These are phyloP conservation scores for Dryocosmus kuriphilus DNA, from an alignment of 2,888 invertebrate genomes.

Conservation along the genomic window DNA sequence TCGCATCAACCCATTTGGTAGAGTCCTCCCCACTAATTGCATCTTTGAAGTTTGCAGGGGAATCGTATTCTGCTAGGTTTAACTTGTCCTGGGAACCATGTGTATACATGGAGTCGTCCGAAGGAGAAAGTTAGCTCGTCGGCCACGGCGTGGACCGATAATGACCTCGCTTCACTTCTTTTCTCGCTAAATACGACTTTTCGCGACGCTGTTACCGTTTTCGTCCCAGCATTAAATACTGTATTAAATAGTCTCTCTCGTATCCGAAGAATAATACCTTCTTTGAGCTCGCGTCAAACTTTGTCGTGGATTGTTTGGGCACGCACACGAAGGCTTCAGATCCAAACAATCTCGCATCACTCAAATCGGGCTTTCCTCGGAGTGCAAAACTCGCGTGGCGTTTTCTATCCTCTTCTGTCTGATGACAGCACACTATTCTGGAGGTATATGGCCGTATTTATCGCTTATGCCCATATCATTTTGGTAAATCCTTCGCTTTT, in stretches of 20 bases:
- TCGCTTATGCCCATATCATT: conserved; percentile 25
- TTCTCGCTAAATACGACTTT: neutral
- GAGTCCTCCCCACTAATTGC: conserved; percentile 29
- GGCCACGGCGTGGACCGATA: fast-evolving
- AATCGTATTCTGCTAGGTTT: too few relatives aligned
- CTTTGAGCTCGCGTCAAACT: neutral
- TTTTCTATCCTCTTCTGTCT: neutral
- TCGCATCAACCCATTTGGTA: conserved; percentile 24
- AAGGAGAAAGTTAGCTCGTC: neutral
- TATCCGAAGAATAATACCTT: conserved; percentile 14
- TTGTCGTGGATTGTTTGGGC: conserved; percentile 22
- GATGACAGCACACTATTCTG: neutral
- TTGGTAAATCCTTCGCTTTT: neutral
- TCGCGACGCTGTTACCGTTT: neutral
- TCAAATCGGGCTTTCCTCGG: neutral
- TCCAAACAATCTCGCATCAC: conserved; percentile 23
- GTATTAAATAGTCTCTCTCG: conserved; percentile 13
- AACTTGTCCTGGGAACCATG: too few relatives aligned
- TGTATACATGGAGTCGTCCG: conserved; percentile 19
- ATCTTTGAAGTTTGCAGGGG: conserved; percentile 29
- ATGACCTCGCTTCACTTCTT: neutral
- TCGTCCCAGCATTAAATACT: neutral
- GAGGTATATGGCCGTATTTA: conserved; percentile 33
- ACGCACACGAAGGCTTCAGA: neutral
- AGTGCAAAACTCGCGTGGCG: conserved; percentile 22